These are phyloP conservation scores for Drosophila testacea DNA, from an alignment of 2,888 invertebrate species.

Conservation along the genomic window DNA sequence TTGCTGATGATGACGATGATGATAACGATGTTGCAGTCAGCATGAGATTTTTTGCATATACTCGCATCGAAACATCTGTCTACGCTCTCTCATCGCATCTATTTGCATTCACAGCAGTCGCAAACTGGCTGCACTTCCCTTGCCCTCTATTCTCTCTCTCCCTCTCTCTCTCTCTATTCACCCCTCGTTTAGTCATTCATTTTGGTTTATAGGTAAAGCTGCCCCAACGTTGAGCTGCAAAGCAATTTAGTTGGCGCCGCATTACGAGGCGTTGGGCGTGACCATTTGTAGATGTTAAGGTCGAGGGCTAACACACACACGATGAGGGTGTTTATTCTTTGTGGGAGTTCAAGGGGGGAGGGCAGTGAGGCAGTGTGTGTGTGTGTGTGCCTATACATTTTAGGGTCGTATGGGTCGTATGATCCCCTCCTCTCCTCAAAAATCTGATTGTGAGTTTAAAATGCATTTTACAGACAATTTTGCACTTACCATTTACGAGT, in stretches of 20 bases:
- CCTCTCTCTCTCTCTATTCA: neutral
- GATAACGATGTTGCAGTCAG: constrained; percentile 52
- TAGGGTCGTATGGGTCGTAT: neutral
- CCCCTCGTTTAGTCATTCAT: constrained; percentile 65
- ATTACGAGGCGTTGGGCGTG: constrained; percentile 52
- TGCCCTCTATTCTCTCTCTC: neutral
- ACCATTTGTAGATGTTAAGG: constrained; percentile 40
- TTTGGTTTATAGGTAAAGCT: constrained; percentile 71
- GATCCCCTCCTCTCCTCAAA: neutral
- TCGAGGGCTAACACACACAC: constrained; percentile 29
- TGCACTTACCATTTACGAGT: constrained; percentile 72
- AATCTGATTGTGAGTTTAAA: constrained; percentile 53
- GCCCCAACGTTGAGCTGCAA: constrained; percentile 45
- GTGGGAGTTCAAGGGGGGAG: neutral
- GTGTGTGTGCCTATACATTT: neutral
- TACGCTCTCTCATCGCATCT: constrained; percentile 41
- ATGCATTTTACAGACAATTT: constrained; percentile 70
- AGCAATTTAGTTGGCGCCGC: constrained; percentile 69
- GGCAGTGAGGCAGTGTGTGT: neutral
- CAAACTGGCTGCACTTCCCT: constrained; percentile 5
- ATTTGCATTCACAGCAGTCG: constrained; percentile 61
- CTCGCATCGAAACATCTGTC: constrained; percentile 33
- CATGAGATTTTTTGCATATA: constrained; percentile 53
- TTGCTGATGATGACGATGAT: constrained; percentile 10
- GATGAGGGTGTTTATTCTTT: constrained; percentile 19